phyloP scores from a whole-genome alignment of 1,140 invertebrate species.

The Nasonia giraulti region DNA sequence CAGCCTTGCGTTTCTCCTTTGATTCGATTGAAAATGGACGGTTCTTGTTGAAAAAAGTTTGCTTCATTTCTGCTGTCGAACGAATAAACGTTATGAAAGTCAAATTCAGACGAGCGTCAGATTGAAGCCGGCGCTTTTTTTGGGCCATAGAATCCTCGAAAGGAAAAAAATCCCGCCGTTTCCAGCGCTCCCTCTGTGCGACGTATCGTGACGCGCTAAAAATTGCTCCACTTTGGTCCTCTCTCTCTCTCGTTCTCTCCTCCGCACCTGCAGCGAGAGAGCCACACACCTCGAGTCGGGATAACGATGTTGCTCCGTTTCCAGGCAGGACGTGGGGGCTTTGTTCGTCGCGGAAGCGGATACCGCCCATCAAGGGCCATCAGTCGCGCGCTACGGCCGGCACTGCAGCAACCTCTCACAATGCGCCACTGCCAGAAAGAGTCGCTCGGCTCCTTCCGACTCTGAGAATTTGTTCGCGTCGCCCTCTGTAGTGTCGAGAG shows the following conservation, averaged over 20 bases:
- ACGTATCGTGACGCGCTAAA: background rate
- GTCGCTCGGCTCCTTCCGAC: background rate
- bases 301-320: slow-evolving; percentile 68
- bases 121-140: no score
- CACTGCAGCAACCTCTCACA: slow-evolving; percentile 32
- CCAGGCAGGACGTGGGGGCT: slow-evolving; percentile 62
- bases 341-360: slow-evolving; percentile 69
- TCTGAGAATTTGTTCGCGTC: slow-evolving; percentile 45
- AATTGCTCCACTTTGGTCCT: background rate
- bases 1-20: background rate
- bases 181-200: no score
- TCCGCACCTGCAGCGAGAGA: background rate
- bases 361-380: slow-evolving; percentile 70
- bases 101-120: no score
- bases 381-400: slow-evolving; percentile 48
- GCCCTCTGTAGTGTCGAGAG: background rate
- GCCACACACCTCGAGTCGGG: slow-evolving; percentile 32
- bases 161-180: no score
- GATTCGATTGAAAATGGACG: slow-evolving; percentile 36
- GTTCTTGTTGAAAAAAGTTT: slow-evolving; percentile 5
- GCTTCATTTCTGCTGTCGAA: no score
- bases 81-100: no score
- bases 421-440: slow-evolving; percentile 52
- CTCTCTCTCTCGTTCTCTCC: background rate
- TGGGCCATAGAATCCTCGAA: no score